A percentile compares a stretch with the other conserved stretches of the same genome.
phyloP scores from a whole-genome alignment of 2,888 invertebrate species.

The Macropis europaea region DNA sequence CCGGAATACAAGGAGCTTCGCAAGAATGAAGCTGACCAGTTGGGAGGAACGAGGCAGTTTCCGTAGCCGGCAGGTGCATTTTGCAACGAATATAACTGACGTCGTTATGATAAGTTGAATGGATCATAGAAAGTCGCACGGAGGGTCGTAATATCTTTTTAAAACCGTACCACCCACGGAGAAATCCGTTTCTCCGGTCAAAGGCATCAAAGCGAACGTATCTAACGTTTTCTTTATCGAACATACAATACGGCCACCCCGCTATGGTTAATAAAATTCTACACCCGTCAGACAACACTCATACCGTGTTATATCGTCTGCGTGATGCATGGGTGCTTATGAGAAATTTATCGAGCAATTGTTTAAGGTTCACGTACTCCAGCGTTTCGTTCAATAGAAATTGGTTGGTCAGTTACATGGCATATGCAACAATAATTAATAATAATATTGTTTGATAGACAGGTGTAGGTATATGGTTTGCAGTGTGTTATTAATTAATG shows the following conservation, averaged over 20 bases:
- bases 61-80: neutral
- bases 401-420: no score
- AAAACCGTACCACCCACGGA: conserved; percentile 18
- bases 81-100: conserved; percentile 5
- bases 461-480: no score
- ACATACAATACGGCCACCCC: neutral
- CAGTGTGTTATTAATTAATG: no score
- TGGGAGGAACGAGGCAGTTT: neutral
- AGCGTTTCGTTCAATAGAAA: no score
- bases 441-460: no score
- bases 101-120: conserved; percentile 39
- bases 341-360: no score
- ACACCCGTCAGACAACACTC: neutral
- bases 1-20: no score
- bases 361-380: no score
- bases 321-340: no score
- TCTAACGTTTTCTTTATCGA: conserved; percentile 1
- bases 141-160: conserved; percentile 34
- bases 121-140: conserved; percentile 19
- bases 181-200: neutral
- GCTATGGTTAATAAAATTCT: conserved; percentile 7
- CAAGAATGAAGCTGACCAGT: neutral
- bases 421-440: no score
- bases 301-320: neutral
- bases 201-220: neutral